phyloP scores from a whole-genome alignment of 2,113 vertebrate genomes.

The Labeo catla region DNA sequence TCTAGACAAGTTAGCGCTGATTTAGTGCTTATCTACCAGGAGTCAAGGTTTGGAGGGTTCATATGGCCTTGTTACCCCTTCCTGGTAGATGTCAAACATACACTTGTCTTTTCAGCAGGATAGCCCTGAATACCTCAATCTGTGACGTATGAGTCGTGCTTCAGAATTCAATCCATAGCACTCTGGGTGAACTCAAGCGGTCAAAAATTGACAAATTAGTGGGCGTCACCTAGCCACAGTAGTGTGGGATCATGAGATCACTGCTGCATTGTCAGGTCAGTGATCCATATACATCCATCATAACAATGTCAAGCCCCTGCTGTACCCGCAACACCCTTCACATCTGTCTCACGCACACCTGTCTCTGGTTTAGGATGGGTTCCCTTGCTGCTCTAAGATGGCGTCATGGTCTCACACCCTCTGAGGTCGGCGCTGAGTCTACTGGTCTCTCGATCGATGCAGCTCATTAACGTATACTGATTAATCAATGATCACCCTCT shows the following conservation, averaged over 20 bases:
- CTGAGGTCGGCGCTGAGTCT: slow-evolving; percentile 27
- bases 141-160: background rate
- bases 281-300: slow-evolving; percentile 31
- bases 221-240: background rate
- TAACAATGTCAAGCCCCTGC: slow-evolving; percentile 22
- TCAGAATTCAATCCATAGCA: background rate
- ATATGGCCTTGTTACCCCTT: background rate
- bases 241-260: slow-evolving; percentile 17
- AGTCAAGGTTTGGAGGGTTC: background rate
- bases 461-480: slow-evolving; percentile 73
- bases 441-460: slow-evolving; percentile 62
- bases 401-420: slow-evolving; percentile 24
- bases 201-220: slow-evolving; percentile 29
- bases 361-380: slow-evolving; percentile 24
- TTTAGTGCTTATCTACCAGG: slow-evolving; percentile 9
- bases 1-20: background rate
- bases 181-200: slow-evolving; percentile 16
- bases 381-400: slow-evolving; percentile 37
- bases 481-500: slow-evolving; percentile 74
- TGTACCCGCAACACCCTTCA: slow-evolving; percentile 16
- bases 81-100: background rate
- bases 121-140: background rate
- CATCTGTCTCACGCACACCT: background rate
- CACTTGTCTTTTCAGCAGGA: background rate
- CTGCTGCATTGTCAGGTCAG: slow-evolving; percentile 36